Evolutionary conservation across 2,113 vertebrate genomes (phyloP).

Genomic region (Microcebus jonahi): DNA sequence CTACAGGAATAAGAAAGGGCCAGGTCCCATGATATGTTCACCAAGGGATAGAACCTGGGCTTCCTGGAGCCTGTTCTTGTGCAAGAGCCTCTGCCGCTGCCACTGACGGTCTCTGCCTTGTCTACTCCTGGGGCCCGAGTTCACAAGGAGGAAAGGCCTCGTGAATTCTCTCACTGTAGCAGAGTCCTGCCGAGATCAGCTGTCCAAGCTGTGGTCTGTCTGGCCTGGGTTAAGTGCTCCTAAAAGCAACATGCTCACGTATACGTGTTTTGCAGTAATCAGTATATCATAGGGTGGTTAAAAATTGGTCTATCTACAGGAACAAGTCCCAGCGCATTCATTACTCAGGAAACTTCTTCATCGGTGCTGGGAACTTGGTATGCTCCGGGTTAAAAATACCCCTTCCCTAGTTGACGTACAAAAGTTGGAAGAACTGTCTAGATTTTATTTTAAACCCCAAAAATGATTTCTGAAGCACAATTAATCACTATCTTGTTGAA

Average conservation of each 20-base stretch:
- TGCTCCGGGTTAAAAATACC: background rate
- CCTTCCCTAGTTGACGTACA: background rate
- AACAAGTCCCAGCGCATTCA: background rate
- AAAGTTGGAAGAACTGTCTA: background rate
- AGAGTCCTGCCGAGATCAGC: background rate
- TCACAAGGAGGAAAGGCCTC: background rate
- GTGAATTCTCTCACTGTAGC: accelerated
- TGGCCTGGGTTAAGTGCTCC: background rate
- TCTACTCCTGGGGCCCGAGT: background rate
- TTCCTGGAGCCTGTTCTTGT: background rate
- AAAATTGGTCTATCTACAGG: background rate
- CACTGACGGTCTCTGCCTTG: accelerated
- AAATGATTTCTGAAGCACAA: conserved; percentile 36
- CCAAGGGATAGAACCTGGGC: background rate
- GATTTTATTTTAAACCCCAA: background rate
- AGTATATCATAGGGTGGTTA: background rate
- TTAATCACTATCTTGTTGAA: background rate
- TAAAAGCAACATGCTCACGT: background rate
- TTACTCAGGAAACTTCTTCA: background rate
- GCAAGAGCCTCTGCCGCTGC: background rate
- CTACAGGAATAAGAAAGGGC: background rate
- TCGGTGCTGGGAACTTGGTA: background rate
- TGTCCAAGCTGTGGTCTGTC: background rate
- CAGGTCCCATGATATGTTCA: background rate
- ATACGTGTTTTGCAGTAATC: background rate